Evolutionary conservation across 2,888 invertebrate genomes (phyloP).

Genomic region (Lasioglossum vierecki): DNA sequence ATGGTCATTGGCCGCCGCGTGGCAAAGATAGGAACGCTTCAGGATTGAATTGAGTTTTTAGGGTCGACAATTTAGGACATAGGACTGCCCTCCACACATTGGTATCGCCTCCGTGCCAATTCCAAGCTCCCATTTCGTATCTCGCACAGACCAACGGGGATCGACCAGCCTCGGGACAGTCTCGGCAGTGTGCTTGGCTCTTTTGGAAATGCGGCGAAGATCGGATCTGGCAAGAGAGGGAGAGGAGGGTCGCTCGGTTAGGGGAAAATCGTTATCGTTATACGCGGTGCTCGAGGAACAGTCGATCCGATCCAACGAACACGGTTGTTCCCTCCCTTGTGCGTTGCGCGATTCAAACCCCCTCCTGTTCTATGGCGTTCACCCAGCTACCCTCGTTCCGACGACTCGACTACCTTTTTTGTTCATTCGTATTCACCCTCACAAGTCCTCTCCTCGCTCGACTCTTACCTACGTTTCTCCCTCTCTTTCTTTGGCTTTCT

Average conservation of each 20-base stretch:
- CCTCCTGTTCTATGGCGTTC: neutral
- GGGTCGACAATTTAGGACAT: neutral
- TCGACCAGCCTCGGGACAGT: neutral
- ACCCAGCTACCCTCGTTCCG: neutral
- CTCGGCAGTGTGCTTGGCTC: neutral
- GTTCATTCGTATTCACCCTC: slow-evolving; percentile 37
- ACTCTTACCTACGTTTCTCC: neutral
- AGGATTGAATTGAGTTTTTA: slow-evolving; percentile 1
- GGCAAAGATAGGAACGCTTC: neutral
- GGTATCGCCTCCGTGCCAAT: neutral
- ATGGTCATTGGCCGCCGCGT: neutral
- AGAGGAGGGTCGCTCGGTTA: neutral
- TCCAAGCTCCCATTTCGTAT: neutral
- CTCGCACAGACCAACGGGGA: neutral
- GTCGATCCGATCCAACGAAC: slow-evolving; percentile 7
- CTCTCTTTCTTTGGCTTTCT: neutral
- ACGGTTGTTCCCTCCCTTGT: neutral
- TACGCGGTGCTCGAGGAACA: slow-evolving; percentile 7
- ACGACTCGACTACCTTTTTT: slow-evolving; percentile 32
- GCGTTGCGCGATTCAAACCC: neutral
- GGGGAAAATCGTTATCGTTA: slow-evolving; percentile 6
- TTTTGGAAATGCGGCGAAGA: neutral
- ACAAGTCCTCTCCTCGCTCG: neutral
- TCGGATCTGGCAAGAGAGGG: neutral
- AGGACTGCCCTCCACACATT: neutral